phyloP scores from a whole-genome alignment of 2,797 vertebrate species.

The Gephyroberyx darwinii region DNA sequence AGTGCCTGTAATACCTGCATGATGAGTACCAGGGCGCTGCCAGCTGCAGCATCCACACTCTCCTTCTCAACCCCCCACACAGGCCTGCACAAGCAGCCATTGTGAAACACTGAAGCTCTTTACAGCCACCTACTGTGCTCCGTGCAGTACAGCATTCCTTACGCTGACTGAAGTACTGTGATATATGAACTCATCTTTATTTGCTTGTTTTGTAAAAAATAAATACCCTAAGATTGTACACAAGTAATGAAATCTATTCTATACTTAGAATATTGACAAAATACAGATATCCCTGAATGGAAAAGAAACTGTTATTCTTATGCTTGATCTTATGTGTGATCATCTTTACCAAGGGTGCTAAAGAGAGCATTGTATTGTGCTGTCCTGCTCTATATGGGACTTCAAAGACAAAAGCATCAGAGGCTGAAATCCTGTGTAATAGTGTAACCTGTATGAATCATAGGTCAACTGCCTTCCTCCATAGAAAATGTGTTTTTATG shows the following conservation, averaged over 20 bases:
- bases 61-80: slow-evolving; percentile 46
- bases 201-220: background rate
- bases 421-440: slow-evolving; percentile 36
- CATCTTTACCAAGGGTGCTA: background rate
- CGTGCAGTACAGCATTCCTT: slow-evolving; percentile 56
- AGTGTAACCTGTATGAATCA: slow-evolving; percentile 26
- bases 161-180: background rate
- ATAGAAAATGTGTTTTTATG: slow-evolving; percentile 20
- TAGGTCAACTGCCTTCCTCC: slow-evolving; percentile 39
- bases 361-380: background rate
- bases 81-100: slow-evolving; percentile 36
- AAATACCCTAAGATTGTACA: too few relatives aligned
- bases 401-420: slow-evolving; percentile 28
- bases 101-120: slow-evolving; percentile 67
- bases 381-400: background rate
- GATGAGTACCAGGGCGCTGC: slow-evolving; percentile 63
- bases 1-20: slow-evolving; percentile 75
- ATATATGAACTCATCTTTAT: background rate
- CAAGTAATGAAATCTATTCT: too few relatives aligned
- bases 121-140: slow-evolving; percentile 81
- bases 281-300: too few relatives aligned
- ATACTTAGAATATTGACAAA: too few relatives aligned
- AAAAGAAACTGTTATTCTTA: too few relatives aligned
- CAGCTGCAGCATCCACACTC: slow-evolving; percentile 61
- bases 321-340: too few relatives aligned